Base-by-base conservation (phyloP, 2,888 invertebrate species). In the Phyto melanocephala region DNA sequence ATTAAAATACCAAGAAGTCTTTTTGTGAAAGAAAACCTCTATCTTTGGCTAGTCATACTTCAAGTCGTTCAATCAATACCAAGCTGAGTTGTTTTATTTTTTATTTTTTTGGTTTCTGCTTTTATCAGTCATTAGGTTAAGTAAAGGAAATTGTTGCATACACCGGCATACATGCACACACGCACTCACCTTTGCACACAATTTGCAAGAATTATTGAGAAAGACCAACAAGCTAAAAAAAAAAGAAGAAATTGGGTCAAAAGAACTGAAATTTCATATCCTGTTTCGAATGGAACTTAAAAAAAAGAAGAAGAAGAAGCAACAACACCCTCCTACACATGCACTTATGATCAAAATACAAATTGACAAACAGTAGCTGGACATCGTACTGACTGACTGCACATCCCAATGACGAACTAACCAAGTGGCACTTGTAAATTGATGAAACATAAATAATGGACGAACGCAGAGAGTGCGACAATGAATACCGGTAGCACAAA, bases 211-310 rank as follows among this genome's bases (percentile, higher is more conserved):
- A 28, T 28, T n/a, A 33, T 68, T 71, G 17, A 7, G 13, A 58
- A 58, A 50, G 17, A 50, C 8, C 17, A 47, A 72, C 24, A 50
- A 22, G 1, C 17, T 8, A 20, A 40, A 62, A 52, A 10, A n/a
- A n/a, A 28, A 28, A 28, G 28, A 28, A 20, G 1, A 47, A 80
- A 81, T 62, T 81, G 58, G 80, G 76, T 76, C 56, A 67, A 67
- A 22, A 60, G 35, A 35, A 56, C 60, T 50, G 58, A 76, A 76
- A 77, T 77, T 81, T 78, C 70, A 78, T 68, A 81, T 68, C 58
- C 77, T 54, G 56, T 10, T 63, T 56, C 56, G 42, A 74, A 70
- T 63, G 81, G 68, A 81, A 74, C 62, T 63, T 67, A 52, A 72
- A 77, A 75, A 13, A 33, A 22, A 40, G 42, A 33, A 15, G 5